Evolutionary conservation across 2,888 invertebrate genomes (phyloP).

Genomic region (Serrognathus titanus): DNA sequence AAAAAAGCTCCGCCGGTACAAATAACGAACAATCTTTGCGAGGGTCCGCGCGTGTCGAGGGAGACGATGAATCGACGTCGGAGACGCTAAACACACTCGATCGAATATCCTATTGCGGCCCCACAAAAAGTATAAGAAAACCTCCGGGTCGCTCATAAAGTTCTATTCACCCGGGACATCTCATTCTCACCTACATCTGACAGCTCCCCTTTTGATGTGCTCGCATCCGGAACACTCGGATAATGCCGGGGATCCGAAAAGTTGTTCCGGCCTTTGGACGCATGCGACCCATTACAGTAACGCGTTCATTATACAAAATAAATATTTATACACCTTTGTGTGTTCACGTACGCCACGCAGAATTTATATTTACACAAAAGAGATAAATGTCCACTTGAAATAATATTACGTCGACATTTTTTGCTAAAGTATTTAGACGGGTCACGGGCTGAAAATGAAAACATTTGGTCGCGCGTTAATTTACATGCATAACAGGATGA

Average conservation of each 20-base stretch:
- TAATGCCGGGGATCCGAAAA: background rate
- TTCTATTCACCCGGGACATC: conserved; percentile 2
- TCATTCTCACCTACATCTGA: conserved; percentile 1
- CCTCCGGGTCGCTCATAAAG: conserved; percentile 1
- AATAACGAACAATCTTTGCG: background rate
- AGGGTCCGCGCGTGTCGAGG: background rate
- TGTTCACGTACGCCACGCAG: no score
- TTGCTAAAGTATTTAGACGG: no score
- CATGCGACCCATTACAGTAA: no score
- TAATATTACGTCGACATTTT: no score
- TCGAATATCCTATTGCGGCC: conserved; percentile 1
- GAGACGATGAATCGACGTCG: background rate
- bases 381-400: no score
- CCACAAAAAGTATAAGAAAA: conserved; percentile 1
- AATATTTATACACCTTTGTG: no score
- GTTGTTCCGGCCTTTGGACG: background rate
- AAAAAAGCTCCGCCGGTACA: background rate
- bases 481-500: no score
- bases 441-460: no score
- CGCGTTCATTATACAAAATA: no score
- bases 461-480: no score
- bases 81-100: conserved; percentile 1
- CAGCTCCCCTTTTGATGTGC: background rate
- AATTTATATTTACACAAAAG: no score
- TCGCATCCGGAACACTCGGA: background rate